phyloP scores from a whole-genome alignment of 2,113 vertebrate genomes.

The Lasiurus borealis region DNA sequence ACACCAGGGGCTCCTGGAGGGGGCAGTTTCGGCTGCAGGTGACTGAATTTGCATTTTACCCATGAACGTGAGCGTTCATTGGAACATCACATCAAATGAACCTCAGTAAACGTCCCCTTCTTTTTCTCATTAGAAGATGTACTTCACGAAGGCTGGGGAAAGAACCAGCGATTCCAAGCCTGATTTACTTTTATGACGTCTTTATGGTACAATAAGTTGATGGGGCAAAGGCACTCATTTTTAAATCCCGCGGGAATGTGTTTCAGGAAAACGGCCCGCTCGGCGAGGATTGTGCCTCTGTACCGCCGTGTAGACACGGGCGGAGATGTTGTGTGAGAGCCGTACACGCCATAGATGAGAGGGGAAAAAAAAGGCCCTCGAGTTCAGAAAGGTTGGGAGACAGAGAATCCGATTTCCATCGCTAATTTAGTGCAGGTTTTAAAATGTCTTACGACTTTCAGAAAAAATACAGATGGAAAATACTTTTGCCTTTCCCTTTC shows the following conservation, averaged over 20 bases:
- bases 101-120: neutral
- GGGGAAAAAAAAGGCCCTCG: neutral
- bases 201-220: neutral
- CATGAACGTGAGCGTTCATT: fast-evolving
- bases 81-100: neutral
- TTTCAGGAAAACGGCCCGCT: fast-evolving
- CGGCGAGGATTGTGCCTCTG: neutral
- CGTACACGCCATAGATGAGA: neutral
- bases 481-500: constrained; percentile 71
- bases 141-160: neutral
- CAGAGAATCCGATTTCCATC: constrained; percentile 51
- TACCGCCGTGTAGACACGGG: fast-evolving
- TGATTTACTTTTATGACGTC: neutral
- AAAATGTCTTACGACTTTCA: constrained; percentile 68
- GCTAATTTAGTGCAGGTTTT: constrained; percentile 79
- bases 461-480: constrained; percentile 74
- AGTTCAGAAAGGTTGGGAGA: neutral
- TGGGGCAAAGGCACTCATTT: neutral
- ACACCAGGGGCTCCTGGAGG: fast-evolving
- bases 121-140: neutral
- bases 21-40: neutral
- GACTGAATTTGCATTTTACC: neutral
- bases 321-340: fast-evolving
- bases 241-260: neutral
- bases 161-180: neutral